Percentiles rank a stretch among this genome's conserved stretches.
Evolutionary conservation across 2,113 vertebrate species (phyloP).

Genomic region (Tachysurus vachellii): DNA sequence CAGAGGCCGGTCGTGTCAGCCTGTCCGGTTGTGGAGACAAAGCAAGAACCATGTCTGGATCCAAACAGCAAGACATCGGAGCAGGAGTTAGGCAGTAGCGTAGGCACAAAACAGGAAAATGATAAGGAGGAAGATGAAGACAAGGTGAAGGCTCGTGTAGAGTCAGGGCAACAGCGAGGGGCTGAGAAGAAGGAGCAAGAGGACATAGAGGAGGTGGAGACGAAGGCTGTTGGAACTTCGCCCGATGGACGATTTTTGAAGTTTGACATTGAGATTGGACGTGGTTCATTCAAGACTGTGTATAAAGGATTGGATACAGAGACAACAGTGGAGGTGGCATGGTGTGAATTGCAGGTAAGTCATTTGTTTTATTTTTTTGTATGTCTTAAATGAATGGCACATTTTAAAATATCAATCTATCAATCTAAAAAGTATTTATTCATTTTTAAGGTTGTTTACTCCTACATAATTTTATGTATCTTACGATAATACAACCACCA

Average conservation of each 20-base stretch:
- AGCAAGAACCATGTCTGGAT: constrained; percentile 56
- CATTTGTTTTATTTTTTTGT: not conserved
- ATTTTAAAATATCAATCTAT: not conserved
- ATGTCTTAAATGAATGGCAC: not conserved
- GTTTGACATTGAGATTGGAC: constrained; percentile 97
- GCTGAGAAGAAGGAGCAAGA: constrained; percentile 80
- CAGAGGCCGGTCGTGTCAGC: constrained; percentile 49
- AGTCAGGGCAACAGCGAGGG: constrained; percentile 73
- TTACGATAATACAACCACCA: too few species aligned
- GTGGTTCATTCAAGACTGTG: constrained; percentile 97
- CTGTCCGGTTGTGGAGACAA: constrained; percentile 56
- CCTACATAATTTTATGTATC: not conserved
- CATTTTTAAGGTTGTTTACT: not conserved
- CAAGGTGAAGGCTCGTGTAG: constrained; percentile 72
- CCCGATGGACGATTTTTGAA: constrained; percentile 94
- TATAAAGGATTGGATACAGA: constrained; percentile 98
- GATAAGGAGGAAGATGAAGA: constrained; percentile 67
- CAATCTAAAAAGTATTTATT: not conserved
- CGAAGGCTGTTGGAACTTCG: constrained; percentile 93
- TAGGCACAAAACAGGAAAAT: constrained; percentile 54
- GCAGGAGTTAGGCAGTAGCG: constrained; percentile 56
- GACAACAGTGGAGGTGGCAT: constrained; percentile 97
- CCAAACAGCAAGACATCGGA: constrained; percentile 57
- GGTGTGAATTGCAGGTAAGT: constrained; percentile 97
- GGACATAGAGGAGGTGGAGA: constrained; percentile 94